A percentile compares a stretch with the other conserved stretches of the same genome.
Evolutionary conservation across 2,888 invertebrate genomes (phyloP).

Genomic region (Sarcophaga caerulescens): DNA sequence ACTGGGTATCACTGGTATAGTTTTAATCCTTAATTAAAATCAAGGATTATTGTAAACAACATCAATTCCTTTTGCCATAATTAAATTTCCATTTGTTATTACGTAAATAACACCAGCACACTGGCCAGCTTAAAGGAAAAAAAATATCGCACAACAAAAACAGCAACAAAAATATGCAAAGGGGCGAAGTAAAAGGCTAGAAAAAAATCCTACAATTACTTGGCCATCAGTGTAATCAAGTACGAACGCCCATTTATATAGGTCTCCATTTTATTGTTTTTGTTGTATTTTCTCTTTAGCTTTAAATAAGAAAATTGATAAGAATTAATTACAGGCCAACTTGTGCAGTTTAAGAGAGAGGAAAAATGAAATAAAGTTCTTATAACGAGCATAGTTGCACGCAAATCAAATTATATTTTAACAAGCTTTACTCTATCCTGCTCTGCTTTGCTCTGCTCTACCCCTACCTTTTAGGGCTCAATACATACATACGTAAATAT

Average conservation of each 20-base stretch:
- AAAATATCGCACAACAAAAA: background rate
- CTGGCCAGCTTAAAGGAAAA: slow-evolving; percentile 46
- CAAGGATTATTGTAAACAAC: slow-evolving; percentile 63
- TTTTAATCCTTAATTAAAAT: slow-evolving; percentile 68
- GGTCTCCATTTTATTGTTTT: background rate
- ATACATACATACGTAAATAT: slow-evolving; percentile 9
- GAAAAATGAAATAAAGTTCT: slow-evolving; percentile 14
- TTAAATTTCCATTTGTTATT: slow-evolving; percentile 77
- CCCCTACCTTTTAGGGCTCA: too few species aligned
- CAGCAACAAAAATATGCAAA: too few species aligned
- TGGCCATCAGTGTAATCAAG: background rate
- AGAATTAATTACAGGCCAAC: slow-evolving; percentile 58
- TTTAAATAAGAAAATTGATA: slow-evolving; percentile 52
- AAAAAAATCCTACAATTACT: background rate
- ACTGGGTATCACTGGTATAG: background rate
- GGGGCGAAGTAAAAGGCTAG: background rate
- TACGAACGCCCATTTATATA: background rate
- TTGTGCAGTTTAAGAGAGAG: slow-evolving; percentile 20
- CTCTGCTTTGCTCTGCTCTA: background rate
- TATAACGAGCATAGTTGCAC: slow-evolving; percentile 61
- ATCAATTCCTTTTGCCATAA: slow-evolving; percentile 72
- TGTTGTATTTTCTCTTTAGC: slow-evolving; percentile 1
- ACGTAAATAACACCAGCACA: slow-evolving; percentile 45
- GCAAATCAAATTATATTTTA: slow-evolving; percentile 67
- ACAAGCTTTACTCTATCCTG: slow-evolving; percentile 49